Conservation (phyloP, 1,140 invertebrate species). For the Pentalonia nigronervosa region DNA sequence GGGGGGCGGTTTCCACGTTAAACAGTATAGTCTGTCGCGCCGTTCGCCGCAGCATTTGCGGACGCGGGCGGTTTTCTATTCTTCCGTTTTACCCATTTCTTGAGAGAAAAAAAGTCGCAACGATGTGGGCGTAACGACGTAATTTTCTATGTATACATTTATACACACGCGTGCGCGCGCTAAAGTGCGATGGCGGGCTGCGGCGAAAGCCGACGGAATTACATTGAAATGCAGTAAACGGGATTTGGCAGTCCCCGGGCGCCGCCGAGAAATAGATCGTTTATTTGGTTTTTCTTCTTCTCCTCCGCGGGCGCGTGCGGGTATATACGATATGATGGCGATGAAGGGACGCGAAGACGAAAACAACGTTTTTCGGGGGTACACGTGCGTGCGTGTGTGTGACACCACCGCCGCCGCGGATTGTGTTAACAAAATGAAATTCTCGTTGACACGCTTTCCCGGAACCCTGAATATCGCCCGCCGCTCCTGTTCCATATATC, state of each 20-base stretch:
- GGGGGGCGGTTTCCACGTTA: neutral
- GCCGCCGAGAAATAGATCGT: slow-evolving; percentile 30
- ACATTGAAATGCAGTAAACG: slow-evolving; percentile 54
- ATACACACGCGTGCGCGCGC: neutral
- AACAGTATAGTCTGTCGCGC: neutral
- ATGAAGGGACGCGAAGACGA: neutral
- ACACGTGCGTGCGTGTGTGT: neutral
- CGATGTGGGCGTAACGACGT: slow-evolving; percentile 26
- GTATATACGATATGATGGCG: neutral
- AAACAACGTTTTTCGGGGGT: slow-evolving; percentile 22
- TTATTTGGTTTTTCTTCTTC: slow-evolving; percentile 32
- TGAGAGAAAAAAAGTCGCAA: neutral
- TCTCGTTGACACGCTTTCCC: slow-evolving; percentile 57
- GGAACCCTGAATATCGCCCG: slow-evolving; percentile 39
- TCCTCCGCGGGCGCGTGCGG: neutral
- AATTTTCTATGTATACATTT: neutral
- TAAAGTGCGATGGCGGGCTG: neutral
- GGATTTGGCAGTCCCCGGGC: slow-evolving; percentile 39
- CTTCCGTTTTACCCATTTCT: neutral
- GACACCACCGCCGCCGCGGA: slow-evolving; percentile 44
- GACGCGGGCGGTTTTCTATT: neutral
- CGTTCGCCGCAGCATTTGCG: neutral
- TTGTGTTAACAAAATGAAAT: slow-evolving; percentile 58
- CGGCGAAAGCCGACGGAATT: slow-evolving; percentile 26
- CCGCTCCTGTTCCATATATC: neutral